Evolutionary conservation across 30 jellyfish, hydroid and myxozoan genomes (phyloP).

Genomic region (Pelagia noctiluca): DNA sequence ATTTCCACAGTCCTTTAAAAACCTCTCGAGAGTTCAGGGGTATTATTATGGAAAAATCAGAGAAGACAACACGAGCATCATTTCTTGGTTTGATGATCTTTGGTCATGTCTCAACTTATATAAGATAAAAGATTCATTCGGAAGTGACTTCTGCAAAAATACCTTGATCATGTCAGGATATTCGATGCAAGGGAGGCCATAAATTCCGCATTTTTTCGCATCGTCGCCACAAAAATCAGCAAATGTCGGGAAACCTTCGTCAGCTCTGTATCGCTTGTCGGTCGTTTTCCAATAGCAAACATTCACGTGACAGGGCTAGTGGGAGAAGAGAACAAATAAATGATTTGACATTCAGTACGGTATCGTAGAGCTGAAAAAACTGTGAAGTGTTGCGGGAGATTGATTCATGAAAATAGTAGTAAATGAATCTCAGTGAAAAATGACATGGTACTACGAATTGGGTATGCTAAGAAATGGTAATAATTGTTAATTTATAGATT

Average conservation of each 20-base stretch:
- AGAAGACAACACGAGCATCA: neutral
- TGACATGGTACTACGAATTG: too few relatives aligned
- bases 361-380: neutral
- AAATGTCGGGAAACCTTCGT: slow-evolving; percentile 75
- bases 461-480: too few relatives aligned
- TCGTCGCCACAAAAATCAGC: slow-evolving; percentile 54
- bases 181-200: slow-evolving; percentile 91
- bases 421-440: neutral
- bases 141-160: neutral
- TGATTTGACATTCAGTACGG: neutral
- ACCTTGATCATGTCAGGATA: slow-evolving; percentile 91
- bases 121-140: neutral
- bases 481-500: too few relatives aligned
- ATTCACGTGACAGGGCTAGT: slow-evolving; percentile 52
- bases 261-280: slow-evolving; percentile 53
- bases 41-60: too few relatives aligned
- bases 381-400: neutral
- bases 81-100: neutral
- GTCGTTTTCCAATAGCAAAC: slow-evolving; percentile 86
- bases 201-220: slow-evolving; percentile 54
- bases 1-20: neutral
- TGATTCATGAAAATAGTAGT: neutral
- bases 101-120: neutral
- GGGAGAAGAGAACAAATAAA: too few relatives aligned
- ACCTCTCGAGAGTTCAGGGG: too few relatives aligned